These are phyloP conservation scores for Eulithis testata DNA, from an alignment of 2,888 invertebrate genomes.

Conservation along the genomic window DNA sequence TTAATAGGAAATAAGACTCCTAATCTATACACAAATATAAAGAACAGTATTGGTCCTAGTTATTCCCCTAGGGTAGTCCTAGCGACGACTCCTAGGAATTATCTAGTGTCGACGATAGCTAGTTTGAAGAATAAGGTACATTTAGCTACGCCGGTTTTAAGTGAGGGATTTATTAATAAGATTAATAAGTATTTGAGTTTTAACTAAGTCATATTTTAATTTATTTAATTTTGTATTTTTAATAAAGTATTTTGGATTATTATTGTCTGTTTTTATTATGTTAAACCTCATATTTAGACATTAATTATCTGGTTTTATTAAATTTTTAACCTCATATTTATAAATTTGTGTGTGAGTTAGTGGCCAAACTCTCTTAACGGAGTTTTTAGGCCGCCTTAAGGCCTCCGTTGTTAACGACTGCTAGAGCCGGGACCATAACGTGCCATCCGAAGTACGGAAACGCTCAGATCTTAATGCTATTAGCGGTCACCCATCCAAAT, in stretches of 20 bases:
- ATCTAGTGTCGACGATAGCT: slow-evolving; percentile 66
- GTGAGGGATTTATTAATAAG: slow-evolving; percentile 65
- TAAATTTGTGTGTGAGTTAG: too few relatives aligned
- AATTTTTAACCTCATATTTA: too few relatives aligned
- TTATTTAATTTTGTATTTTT: slow-evolving; percentile 15
- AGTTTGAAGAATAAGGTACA: slow-evolving; percentile 64
- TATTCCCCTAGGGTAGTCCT: slow-evolving; percentile 36
- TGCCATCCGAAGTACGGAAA: too few relatives aligned
- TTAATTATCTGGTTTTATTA: neutral
- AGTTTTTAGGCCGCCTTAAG: too few relatives aligned
- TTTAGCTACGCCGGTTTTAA: slow-evolving; percentile 58
- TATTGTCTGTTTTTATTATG: neutral
- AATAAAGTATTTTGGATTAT: slow-evolving; percentile 10
- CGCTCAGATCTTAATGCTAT: too few relatives aligned
- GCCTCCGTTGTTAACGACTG: too few relatives aligned
- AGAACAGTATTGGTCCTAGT: slow-evolving; percentile 45
- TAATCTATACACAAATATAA: slow-evolving; percentile 62
- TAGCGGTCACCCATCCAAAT: too few relatives aligned
- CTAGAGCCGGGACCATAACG: too few relatives aligned
- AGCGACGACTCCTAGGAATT: slow-evolving; percentile 55
- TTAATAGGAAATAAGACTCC: slow-evolving; percentile 57
- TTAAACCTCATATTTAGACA: too few relatives aligned
- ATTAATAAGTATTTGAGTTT: slow-evolving; percentile 75
- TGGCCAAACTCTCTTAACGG: too few relatives aligned
- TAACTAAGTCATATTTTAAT: slow-evolving; percentile 44